Evolutionary conservation across 2,113 vertebrate genomes (phyloP), one percentile per base, ranked within the genome.

Genomic region (Cottus gobio): DNA sequence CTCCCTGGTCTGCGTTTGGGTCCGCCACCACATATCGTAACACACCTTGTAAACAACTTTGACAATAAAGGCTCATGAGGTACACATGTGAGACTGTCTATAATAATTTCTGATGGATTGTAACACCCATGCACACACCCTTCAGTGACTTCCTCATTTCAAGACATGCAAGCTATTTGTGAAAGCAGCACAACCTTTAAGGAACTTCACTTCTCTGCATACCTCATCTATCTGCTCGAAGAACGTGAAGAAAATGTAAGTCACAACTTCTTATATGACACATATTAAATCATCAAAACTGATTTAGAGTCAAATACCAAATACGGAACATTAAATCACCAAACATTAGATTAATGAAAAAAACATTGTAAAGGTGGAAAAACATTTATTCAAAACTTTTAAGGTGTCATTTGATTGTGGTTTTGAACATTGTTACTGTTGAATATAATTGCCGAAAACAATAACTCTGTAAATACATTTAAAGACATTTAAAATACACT

Each of bases 191-290:
- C 31, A 50, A 48, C 20, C 24, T 73, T 34, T 11, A 48, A 60
- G 42, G 42, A 73, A 63, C 71, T 52, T 39, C n/a, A 52, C n/a
- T 50, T 52, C 44, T 50, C 30, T 26, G 1, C 9, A 13, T 22
- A 22, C 13, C 15, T 26, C 30, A 13, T 13, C 15, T 26, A 61
- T 61, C 18, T 5, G 9, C 71, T 12, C 8, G 2, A 50, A 11
- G 24, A 13, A 36, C 42, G 22, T 26, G n/a, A 62, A 50, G 42
- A 36, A 31, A 24, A 62, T 36, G 71, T 73, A 36, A 73, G 71
- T 73, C 13, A 44, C 15, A 9, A 18, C 16, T 48, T 60, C 5
- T 18, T 31, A 9, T 22, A 15, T 10, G 22, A 31, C 30, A 16
- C 7, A 10, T 39, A 10, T 26, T 2, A 22, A 46, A 60, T 71